Evolutionary conservation across 2,888 invertebrate genomes (phyloP).

Genomic region (Autographa pulchrina): DNA sequence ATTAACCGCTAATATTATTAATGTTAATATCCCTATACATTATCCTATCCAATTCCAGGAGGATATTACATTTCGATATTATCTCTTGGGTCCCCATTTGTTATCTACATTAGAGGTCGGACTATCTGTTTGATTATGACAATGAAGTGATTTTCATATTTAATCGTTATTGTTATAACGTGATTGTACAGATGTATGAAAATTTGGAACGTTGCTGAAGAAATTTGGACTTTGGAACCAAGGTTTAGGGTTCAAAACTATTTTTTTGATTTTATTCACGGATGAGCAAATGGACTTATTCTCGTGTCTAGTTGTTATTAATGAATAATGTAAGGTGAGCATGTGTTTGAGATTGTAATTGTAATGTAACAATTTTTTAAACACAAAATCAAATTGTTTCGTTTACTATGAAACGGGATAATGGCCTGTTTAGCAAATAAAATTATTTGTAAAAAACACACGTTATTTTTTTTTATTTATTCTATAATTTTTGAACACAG

Average conservation of each 20-base stretch:
- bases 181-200: neutral
- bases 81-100: slow-evolving; percentile 72
- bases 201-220: neutral
- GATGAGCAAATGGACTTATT: neutral
- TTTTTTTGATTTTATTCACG: neutral
- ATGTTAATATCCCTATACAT: slow-evolving; percentile 52
- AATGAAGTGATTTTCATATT: slow-evolving; percentile 65
- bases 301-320: neutral
- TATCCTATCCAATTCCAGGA: slow-evolving; percentile 56
- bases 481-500: too few relatives aligned
- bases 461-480: too few relatives aligned
- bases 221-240: neutral
- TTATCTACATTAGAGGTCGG: slow-evolving; percentile 73
- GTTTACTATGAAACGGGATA: too few relatives aligned
- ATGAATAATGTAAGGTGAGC: neutral
- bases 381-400: too few relatives aligned
- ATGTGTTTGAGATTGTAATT: neutral
- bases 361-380: neutral
- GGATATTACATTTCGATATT: slow-evolving; percentile 73
- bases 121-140: slow-evolving; percentile 65
- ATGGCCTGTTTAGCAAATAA: too few relatives aligned
- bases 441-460: too few relatives aligned
- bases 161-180: slow-evolving; percentile 49
- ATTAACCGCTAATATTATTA: slow-evolving; percentile 47
- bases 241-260: neutral